Conservation (phyloP, 37 sponge, comb jelly and placozoan species). For the Lycopodina hypogea region DNA sequence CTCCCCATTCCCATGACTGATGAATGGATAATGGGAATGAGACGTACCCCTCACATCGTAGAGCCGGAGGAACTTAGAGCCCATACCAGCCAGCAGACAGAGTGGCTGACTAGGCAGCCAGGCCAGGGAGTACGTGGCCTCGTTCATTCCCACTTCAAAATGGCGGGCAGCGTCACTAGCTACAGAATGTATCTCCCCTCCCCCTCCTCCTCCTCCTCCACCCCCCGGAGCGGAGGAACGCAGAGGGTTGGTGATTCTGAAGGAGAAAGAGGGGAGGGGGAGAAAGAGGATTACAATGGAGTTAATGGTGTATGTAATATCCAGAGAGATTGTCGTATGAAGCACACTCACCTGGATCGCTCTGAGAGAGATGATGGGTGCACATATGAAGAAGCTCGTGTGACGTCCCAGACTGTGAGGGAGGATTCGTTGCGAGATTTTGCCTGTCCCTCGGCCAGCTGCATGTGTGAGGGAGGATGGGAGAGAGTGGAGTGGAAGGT, state of each 20-base stretch:
- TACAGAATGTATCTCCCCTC: not conserved
- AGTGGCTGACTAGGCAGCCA: constrained; percentile 56
- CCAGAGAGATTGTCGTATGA: no score
- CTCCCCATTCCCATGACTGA: no score
- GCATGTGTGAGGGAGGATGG: not conserved
- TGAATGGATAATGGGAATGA: not conserved
- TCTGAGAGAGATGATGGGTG: constrained; percentile 2
- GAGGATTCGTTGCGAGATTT: constrained; percentile 46
- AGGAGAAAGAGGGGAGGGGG: not conserved
- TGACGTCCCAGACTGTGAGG: constrained; percentile 58
- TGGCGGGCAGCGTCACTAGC: constrained; percentile 31
- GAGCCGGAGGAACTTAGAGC: constrained; percentile 44
- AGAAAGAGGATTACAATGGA: not conserved
- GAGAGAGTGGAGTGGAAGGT: constrained; percentile 2
- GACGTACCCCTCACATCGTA: constrained; percentile 74
- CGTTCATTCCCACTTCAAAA: constrained; percentile 50
- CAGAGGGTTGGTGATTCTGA: not conserved
- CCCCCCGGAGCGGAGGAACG: not conserved
- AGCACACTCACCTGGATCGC: no score
- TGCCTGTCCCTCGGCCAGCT: constrained; percentile 58
- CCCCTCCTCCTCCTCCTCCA: not conserved
- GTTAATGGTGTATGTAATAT: not conserved
- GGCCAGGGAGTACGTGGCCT: constrained; percentile 45
- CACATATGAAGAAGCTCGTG: constrained; percentile 18
- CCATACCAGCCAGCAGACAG: constrained; percentile 63